Evolutionary conservation across 2,888 invertebrate genomes (phyloP).

Genomic region (Dicranocentrus wangi): DNA sequence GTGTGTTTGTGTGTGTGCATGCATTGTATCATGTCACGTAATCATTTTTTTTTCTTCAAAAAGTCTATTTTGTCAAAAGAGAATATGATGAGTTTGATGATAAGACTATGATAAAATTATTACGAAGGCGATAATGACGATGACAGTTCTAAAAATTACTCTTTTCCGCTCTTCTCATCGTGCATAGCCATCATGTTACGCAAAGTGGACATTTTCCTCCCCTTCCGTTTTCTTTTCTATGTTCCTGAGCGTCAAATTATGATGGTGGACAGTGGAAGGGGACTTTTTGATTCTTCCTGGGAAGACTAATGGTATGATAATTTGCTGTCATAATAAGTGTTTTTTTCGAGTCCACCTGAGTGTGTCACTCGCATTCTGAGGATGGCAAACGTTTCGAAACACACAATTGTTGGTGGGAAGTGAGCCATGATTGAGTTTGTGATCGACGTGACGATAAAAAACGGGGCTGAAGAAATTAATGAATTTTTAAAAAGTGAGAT

Average conservation of each 20-base stretch:
- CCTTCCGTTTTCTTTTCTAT: neutral
- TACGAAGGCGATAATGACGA: neutral
- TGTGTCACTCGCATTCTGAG: neutral
- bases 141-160: constrained; percentile 20
- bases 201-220: neutral
- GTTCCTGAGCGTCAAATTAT: constrained; percentile 11
- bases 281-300: neutral
- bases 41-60: too few species aligned
- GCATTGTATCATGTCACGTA: too few species aligned
- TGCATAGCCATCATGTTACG: neutral
- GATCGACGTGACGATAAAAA: neutral
- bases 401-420: neutral
- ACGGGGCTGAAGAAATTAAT: too few species aligned
- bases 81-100: neutral
- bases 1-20: too few species aligned
- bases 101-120: constrained; percentile 20
- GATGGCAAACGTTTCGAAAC: neutral
- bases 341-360: too few species aligned
- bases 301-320: constrained; percentile 4
- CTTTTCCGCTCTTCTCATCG: constrained; percentile 19
- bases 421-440: neutral
- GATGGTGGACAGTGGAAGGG: neutral
- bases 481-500: too few species aligned
- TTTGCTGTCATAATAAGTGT: neutral
- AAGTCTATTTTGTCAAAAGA: too few species aligned